phyloP scores from a whole-genome alignment of 2,888 invertebrate species.

The Cetonia aurata region DNA sequence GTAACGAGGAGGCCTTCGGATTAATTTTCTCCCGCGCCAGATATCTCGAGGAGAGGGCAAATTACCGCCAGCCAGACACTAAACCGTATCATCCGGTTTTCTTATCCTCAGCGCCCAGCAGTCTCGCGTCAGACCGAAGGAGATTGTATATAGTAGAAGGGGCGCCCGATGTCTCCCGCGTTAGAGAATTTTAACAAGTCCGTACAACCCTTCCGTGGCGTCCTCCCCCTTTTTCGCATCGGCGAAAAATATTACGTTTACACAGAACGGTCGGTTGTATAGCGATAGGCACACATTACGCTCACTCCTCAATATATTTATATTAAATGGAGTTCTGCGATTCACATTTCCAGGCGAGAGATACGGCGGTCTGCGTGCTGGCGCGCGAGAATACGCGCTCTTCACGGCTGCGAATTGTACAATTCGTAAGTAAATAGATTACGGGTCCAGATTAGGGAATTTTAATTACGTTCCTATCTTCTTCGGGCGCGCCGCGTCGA shows the following conservation, averaged over 20 bases:
- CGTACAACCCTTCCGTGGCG: constrained; percentile 8
- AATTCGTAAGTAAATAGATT: constrained; percentile 36
- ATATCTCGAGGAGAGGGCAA: constrained; percentile 25
- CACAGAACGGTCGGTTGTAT: constrained; percentile 25
- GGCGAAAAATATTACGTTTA: constrained; percentile 34
- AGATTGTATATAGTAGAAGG: background rate
- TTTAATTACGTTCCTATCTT: constrained; percentile 30
- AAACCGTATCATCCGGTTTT: constrained; percentile 34
- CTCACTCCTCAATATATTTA: constrained; percentile 27
- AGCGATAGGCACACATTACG: constrained; percentile 19
- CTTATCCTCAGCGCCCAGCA: constrained; percentile 28
- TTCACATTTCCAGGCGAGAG: background rate
- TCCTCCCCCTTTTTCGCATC: background rate
- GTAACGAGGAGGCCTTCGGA: constrained; percentile 30
- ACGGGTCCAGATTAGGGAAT: constrained; percentile 33
- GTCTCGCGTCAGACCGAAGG: background rate
- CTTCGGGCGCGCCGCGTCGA: background rate
- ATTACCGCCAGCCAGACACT: constrained; percentile 25
- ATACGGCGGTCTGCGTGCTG: too few species aligned
- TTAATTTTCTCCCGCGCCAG: constrained; percentile 24
- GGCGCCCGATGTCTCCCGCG: background rate
- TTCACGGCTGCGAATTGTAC: constrained; percentile 13
- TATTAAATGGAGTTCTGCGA: constrained; percentile 12
- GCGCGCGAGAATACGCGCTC: background rate
- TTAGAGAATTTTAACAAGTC: background rate